phyloP scores from a whole-genome alignment of 2,888 invertebrate species.

The Blastobasis lacticolella region DNA sequence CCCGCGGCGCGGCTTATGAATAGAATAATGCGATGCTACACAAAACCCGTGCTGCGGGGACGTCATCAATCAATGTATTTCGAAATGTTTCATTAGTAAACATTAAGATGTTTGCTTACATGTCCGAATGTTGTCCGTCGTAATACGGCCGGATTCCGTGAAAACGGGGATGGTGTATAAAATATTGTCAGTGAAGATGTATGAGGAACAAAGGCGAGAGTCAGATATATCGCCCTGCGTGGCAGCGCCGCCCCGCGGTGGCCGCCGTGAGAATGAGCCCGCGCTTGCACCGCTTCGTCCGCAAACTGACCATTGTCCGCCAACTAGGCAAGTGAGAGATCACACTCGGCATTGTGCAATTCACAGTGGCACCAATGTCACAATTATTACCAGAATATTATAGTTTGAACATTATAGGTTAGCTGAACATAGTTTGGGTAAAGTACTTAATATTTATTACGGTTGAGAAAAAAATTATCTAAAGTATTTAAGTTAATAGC shows the following conservation, averaged over 20 bases:
- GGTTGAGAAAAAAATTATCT: too few species aligned
- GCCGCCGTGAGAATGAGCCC: constrained; percentile 45
- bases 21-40: constrained; percentile 61
- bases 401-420: too few species aligned
- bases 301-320: too few species aligned
- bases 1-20: constrained; percentile 65
- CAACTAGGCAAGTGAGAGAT: too few species aligned
- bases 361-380: too few species aligned
- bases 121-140: constrained; percentile 59
- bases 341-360: too few species aligned
- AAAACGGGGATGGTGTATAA: constrained; percentile 52
- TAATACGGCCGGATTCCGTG: constrained; percentile 58
- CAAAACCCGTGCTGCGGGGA: constrained; percentile 56
- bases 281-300: constrained; percentile 8
- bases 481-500: too few species aligned
- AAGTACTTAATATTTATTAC: too few species aligned
- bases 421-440: too few species aligned
- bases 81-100: constrained; percentile 73
- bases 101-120: constrained; percentile 75
- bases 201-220: constrained; percentile 34
- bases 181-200: constrained; percentile 50
- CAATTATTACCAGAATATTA: too few species aligned
- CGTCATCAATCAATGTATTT: constrained; percentile 69
- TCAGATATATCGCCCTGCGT: constrained; percentile 37
- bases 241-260: constrained; percentile 37